These are phyloP conservation scores for Melanotaenia boesemani DNA, from an alignment of 2,797 vertebrate species.

Conservation along the genomic window DNA sequence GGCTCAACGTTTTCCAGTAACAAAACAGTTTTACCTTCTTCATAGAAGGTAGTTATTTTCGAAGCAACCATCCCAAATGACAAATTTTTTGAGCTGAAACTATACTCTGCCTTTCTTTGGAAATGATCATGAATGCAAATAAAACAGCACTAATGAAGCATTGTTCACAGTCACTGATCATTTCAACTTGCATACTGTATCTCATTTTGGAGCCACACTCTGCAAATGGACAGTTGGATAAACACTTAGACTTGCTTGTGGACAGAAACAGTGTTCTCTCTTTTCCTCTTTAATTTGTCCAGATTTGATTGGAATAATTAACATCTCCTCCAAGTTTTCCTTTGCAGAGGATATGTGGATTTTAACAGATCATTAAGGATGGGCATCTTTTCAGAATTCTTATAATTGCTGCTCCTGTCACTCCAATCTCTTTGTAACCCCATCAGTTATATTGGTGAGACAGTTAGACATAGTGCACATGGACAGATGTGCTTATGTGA, in stretches of 20 bases:
- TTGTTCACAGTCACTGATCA: slow-evolving; percentile 42
- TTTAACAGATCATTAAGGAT: background rate
- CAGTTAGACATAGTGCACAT: slow-evolving; percentile 12
- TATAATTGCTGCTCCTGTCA: slow-evolving; percentile 56
- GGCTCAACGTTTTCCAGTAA: background rate
- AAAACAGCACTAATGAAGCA: slow-evolving; percentile 40
- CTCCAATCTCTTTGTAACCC: slow-evolving; percentile 28
- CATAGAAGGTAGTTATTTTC: slow-evolving; percentile 25
- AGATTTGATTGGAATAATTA: slow-evolving; percentile 55
- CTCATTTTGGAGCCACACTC: slow-evolving; percentile 27
- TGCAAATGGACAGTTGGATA: slow-evolving; percentile 15
- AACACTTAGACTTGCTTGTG: slow-evolving; percentile 22
- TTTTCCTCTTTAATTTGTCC: slow-evolving; percentile 37
- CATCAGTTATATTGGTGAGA: slow-evolving; percentile 60
- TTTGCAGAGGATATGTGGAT: slow-evolving; percentile 24
- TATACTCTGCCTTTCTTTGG: slow-evolving; percentile 26
- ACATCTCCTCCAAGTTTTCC: slow-evolving; percentile 40
- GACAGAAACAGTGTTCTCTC: slow-evolving; percentile 14
- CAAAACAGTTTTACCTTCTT: background rate
- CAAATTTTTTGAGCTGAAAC: slow-evolving; percentile 36
- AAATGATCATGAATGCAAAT: slow-evolving; percentile 39
- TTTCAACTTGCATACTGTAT: slow-evolving; percentile 20
- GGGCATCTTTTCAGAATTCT: slow-evolving; percentile 34
- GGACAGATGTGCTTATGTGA: slow-evolving; percentile 3
- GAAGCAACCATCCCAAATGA: slow-evolving; percentile 18